phyloP scores from a whole-genome alignment of 2,797 vertebrate species.

The Otus scops region DNA sequence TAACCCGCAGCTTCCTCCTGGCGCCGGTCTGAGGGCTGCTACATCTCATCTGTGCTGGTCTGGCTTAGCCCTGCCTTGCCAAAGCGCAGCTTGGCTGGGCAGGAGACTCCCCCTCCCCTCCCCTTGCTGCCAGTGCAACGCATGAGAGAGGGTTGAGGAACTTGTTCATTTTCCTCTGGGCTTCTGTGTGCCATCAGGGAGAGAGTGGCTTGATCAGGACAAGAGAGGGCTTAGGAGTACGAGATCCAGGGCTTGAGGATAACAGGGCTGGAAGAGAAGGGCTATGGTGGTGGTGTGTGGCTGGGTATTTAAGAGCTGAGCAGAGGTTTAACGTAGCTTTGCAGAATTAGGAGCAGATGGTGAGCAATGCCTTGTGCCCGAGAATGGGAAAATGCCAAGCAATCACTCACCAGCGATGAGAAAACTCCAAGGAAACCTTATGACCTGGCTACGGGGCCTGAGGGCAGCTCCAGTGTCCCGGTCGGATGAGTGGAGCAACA shows the following conservation, averaged over 20 bases:
- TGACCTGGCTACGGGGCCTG: not conserved
- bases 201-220: fast-evolving
- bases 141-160: fast-evolving
- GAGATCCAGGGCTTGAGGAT: not conserved
- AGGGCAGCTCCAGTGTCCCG: fast-evolving
- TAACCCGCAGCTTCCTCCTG: not conserved
- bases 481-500: fast-evolving
- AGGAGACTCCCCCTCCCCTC: too few species aligned
- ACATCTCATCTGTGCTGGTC: fast-evolving
- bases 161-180: not conserved
- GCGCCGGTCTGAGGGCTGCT: not conserved
- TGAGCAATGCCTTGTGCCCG: not conserved
- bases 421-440: not conserved
- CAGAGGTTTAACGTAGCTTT: not conserved
- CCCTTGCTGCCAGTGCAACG: fast-evolving
- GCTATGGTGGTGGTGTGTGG: fast-evolving
- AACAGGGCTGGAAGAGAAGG: not conserved
- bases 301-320: not conserved
- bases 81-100: not conserved
- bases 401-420: not conserved
- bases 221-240: not conserved
- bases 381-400: not conserved
- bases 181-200: not conserved
- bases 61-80: not conserved
- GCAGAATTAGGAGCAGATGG: not conserved